These are phyloP conservation scores for Corapipo altera DNA, from an alignment of 2,113 vertebrate genomes.

Conservation along the genomic window DNA sequence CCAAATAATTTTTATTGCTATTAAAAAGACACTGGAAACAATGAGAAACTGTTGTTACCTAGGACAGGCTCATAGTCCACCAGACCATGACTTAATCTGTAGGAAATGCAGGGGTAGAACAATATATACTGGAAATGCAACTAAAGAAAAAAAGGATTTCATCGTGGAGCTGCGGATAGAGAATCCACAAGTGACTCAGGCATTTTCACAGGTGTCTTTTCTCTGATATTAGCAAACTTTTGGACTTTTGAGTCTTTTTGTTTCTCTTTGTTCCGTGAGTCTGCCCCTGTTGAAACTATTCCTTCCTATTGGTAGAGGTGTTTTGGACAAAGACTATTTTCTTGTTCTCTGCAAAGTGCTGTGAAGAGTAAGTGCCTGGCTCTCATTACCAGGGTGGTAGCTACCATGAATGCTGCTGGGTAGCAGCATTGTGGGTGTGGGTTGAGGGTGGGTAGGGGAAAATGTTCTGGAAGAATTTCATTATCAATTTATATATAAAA, in stretches of 20 bases:
- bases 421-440: no score
- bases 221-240: not conserved
- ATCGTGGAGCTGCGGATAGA: not conserved
- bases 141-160: not conserved
- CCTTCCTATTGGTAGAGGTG: not conserved
- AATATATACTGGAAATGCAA: not conserved
- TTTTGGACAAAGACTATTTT: not conserved
- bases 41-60: not conserved
- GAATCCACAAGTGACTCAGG: not conserved
- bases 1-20: not conserved
- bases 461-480: not conserved
- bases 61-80: not conserved
- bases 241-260: not conserved
- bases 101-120: not conserved
- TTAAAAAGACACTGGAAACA: not conserved
- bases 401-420: not conserved
- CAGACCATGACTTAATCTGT: not conserved
- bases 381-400: not conserved
- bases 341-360: not conserved
- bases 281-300: not conserved
- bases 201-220: not conserved
- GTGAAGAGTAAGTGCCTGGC: not conserved
- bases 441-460: not conserved
- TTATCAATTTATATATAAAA: not conserved
- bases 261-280: not conserved